Evolutionary conservation across 2,797 vertebrate species (phyloP).

Genomic region (Vipera latastei): DNA sequence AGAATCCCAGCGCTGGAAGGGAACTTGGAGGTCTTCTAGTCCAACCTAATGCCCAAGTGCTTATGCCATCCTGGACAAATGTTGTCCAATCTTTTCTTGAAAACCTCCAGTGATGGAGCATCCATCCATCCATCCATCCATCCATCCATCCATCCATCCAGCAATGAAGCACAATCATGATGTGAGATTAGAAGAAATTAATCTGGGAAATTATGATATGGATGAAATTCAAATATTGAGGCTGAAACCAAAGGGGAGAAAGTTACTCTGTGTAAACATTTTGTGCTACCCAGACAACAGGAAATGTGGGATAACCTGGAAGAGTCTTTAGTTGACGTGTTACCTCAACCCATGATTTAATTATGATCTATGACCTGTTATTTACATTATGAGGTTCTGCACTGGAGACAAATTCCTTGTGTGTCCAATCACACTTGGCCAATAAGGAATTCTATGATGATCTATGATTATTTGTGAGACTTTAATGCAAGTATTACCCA

Average conservation of each 20-base stretch:
- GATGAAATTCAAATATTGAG: not conserved
- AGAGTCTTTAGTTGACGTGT: not conserved
- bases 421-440: not conserved
- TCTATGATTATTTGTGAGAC: too few relatives aligned
- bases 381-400: not conserved
- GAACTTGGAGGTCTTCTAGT: not conserved
- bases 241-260: not conserved
- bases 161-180: not conserved
- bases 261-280: not conserved
- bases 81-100: not conserved
- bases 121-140: not conserved
- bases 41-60: not conserved
- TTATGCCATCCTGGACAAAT: not conserved
- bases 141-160: too few relatives aligned
- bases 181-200: not conserved
- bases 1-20: not conserved
- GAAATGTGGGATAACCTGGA: not conserved
- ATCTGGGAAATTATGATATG: not conserved
- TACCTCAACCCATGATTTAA: not conserved
- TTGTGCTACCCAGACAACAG: not conserved
- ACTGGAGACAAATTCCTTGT: not conserved
- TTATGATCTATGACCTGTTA: too few relatives aligned
- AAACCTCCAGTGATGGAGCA: not conserved
- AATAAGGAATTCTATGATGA: not conserved
- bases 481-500: too few relatives aligned